These are phyloP conservation scores for Euwallacea fornicatus DNA, from an alignment of 1,140 invertebrate species.

Conservation along the genomic window DNA sequence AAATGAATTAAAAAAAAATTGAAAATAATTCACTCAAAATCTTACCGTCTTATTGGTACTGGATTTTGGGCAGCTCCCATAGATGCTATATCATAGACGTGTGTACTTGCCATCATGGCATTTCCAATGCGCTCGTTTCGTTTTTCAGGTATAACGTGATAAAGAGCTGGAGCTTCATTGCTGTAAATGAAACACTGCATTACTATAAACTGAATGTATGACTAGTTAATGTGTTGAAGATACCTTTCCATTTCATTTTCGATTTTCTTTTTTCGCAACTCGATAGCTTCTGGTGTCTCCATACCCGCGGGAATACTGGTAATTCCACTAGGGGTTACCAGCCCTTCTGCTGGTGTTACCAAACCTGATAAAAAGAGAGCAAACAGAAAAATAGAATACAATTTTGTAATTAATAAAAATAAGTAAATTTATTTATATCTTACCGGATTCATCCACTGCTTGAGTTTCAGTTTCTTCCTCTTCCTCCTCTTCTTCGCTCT, in stretches of 20 bases:
- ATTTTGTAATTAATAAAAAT: neutral
- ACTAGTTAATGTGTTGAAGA: neutral
- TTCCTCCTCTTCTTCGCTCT: constrained; percentile 84
- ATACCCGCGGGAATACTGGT: constrained; percentile 92
- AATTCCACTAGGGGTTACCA: constrained; percentile 94
- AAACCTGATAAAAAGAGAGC: constrained; percentile 48
- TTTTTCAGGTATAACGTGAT: constrained; percentile 94
- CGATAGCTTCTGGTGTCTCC: constrained; percentile 98
- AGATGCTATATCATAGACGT: constrained; percentile 89
- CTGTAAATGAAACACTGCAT: constrained; percentile 53
- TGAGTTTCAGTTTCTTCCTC: constrained; percentile 70
- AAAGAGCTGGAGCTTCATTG: constrained; percentile 86
- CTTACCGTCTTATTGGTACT: constrained; percentile 33
- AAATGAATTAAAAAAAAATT: neutral
- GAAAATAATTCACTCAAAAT: neutral
- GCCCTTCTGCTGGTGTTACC: constrained; percentile 80
- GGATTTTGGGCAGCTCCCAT: constrained; percentile 61
- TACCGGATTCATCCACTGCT: constrained; percentile 59
- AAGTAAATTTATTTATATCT: neutral
- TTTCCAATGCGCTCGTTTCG: constrained; percentile 85
- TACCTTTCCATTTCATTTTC: constrained; percentile 96
- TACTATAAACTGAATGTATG: neutral
- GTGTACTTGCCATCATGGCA: constrained; percentile 98
- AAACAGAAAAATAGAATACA: neutral
- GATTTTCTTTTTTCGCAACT: constrained; percentile 95